Percentiles rank a stretch among this genome's conserved stretches.
Evolutionary conservation across 2,113 vertebrate genomes (phyloP).

Genomic region (Australoheros scitulus): DNA sequence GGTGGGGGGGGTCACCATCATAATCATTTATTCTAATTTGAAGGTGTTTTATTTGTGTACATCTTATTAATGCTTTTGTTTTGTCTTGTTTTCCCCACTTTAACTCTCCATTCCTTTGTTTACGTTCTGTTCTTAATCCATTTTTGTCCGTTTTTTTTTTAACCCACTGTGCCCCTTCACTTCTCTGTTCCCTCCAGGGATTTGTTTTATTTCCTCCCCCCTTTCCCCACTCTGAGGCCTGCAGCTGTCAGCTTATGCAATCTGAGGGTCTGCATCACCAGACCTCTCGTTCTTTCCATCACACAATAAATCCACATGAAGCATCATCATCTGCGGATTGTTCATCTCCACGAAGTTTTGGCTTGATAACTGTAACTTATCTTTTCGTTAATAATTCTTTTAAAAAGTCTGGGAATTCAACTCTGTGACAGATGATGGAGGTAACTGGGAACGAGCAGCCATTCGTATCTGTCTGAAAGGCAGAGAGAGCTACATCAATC

Average conservation of each 20-base stretch:
- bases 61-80: not conserved
- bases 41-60: not conserved
- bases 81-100: accelerated
- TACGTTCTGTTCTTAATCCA: not conserved
- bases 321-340: not conserved
- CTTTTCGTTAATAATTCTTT: not conserved
- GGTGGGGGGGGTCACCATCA: too few species aligned
- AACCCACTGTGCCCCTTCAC: not conserved
- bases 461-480: not conserved
- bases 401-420: not conserved
- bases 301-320: not conserved
- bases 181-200: not conserved
- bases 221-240: not conserved
- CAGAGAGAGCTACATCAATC: not conserved
- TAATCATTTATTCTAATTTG: accelerated
- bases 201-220: not conserved
- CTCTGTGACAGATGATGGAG: not conserved
- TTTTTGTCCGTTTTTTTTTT: not conserved
- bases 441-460: not conserved
- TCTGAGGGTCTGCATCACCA: slow-evolving; percentile 9
- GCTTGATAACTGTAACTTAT: not conserved
- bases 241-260: slow-evolving; percentile 33
- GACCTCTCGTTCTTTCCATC: not conserved
- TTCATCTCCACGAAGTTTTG: slow-evolving; percentile 5
- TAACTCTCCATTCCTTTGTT: not conserved